Conservation (phyloP, 2,113 vertebrate genomes). For the Megaceryle torquata region DNA sequence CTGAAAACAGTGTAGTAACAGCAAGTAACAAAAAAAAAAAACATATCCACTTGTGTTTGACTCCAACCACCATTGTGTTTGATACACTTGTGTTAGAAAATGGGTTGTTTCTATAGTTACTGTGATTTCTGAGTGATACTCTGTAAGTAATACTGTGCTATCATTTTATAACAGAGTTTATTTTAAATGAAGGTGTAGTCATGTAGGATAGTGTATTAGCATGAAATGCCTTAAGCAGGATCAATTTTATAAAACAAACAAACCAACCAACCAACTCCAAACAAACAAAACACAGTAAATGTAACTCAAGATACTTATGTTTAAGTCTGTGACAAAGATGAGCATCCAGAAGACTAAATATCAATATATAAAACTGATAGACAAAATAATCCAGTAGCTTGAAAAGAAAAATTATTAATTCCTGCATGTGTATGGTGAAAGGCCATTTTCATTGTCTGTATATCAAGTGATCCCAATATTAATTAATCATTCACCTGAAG, state of each 20-base stretch:
- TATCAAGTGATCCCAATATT: background rate
- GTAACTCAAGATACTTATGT: background rate
- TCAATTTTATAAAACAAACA: background rate
- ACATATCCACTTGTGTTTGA: background rate
- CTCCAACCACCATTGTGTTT: background rate
- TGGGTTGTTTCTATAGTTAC: background rate
- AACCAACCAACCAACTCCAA: background rate
- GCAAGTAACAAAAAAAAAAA: background rate
- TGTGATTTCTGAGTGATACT: background rate
- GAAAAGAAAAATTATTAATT: background rate
- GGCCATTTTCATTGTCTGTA: background rate
- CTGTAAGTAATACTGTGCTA: background rate
- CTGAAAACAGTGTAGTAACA: background rate
- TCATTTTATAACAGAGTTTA: background rate
- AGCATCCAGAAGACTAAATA: background rate
- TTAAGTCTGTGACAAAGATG: background rate
- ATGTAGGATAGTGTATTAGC: background rate
- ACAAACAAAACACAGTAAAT: background rate
- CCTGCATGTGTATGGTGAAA: background rate
- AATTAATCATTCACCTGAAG: background rate
- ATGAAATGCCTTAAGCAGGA: background rate
- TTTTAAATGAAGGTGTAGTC: background rate
- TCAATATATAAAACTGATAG: background rate
- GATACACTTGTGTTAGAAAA: background rate
- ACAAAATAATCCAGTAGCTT: background rate